Percentiles rank a stretch among this genome's conserved stretches.
Evolutionary conservation across 2,113 vertebrate species (phyloP).

Genomic region (Pogona vitticeps): DNA sequence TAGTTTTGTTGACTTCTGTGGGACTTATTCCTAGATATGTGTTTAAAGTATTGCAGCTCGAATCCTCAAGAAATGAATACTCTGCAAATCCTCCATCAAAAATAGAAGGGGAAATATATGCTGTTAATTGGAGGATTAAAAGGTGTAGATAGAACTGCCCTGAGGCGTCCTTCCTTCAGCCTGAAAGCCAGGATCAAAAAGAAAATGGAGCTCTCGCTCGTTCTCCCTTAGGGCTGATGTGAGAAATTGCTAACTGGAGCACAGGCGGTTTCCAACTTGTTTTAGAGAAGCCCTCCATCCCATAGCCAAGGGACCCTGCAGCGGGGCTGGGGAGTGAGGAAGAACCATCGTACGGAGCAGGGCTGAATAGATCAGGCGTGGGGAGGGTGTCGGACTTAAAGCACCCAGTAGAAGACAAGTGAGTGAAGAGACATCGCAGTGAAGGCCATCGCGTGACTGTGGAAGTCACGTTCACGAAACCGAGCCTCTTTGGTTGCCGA

Average conservation of each 20-base stretch:
- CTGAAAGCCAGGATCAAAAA: conserved; percentile 33
- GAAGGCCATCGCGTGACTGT: neutral
- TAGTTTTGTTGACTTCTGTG: neutral
- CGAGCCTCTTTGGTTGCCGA: neutral
- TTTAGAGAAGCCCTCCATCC: neutral
- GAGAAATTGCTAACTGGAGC: conserved; percentile 40
- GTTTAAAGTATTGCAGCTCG: neutral
- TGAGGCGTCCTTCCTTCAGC: neutral
- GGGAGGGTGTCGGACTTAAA: neutral
- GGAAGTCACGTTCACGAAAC: neutral
- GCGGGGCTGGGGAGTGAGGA: too few relatives aligned
- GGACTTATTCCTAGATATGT: neutral
- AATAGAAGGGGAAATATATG: conserved; percentile 3
- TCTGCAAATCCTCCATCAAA: conserved; percentile 31
- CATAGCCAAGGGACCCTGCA: neutral
- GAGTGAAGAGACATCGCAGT: neutral
- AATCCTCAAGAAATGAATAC: conserved; percentile 13
- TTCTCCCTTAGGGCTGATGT: conserved; percentile 16
- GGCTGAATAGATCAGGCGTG: too few relatives aligned
- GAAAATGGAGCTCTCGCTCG: neutral
- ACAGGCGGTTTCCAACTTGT: conserved; percentile 14
- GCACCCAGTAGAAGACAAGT: neutral
- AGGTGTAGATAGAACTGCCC: conserved; percentile 25
- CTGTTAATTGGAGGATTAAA: conserved; percentile 23
- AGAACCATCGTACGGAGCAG: neutral